Evolutionary conservation across 2,888 invertebrate species (phyloP).

Genomic region (Cabera pusaria): DNA sequence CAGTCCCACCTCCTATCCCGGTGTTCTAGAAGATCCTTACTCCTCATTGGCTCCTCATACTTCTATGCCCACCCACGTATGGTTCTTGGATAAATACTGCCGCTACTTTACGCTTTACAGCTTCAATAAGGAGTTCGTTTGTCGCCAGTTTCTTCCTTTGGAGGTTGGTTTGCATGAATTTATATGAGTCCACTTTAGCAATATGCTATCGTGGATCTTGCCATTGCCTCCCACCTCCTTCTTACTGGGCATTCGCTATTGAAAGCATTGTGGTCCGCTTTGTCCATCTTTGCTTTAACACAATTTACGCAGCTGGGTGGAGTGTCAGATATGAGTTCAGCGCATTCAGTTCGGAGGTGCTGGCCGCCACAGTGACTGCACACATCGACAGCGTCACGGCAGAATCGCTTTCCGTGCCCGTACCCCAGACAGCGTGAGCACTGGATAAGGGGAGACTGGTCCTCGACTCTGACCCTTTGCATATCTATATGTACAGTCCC

Average conservation of each 20-base stretch:
- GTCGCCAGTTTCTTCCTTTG: constrained; percentile 6
- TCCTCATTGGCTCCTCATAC: no score
- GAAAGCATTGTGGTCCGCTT: constrained; percentile 6
- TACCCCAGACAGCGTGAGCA: constrained; percentile 6
- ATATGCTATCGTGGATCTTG: constrained; percentile 14
- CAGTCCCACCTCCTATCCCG: background rate
- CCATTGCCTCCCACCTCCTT: constrained; percentile 14
- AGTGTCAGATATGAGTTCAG: background rate
- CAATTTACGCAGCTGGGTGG: constrained; percentile 2
- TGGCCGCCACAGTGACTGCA: constrained; percentile 4
- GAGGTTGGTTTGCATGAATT: background rate
- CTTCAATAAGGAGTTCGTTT: background rate
- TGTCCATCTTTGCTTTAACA: constrained; percentile 2
- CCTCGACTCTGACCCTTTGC: constrained; percentile 4
- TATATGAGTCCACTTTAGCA: constrained; percentile 15
- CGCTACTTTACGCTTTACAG: no score
- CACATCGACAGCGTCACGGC: background rate
- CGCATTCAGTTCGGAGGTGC: background rate
- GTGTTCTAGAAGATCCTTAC: constrained; percentile 3
- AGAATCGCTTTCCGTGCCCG: constrained; percentile 1
- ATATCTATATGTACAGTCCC: constrained; percentile 15
- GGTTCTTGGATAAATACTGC: background rate
- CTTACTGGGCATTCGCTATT: constrained; percentile 4
- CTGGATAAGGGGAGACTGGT: constrained; percentile 28
- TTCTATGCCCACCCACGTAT: no score